phyloP scores from a whole-genome alignment of 2,113 vertebrate species.

The Elaphurus davidianus region DNA sequence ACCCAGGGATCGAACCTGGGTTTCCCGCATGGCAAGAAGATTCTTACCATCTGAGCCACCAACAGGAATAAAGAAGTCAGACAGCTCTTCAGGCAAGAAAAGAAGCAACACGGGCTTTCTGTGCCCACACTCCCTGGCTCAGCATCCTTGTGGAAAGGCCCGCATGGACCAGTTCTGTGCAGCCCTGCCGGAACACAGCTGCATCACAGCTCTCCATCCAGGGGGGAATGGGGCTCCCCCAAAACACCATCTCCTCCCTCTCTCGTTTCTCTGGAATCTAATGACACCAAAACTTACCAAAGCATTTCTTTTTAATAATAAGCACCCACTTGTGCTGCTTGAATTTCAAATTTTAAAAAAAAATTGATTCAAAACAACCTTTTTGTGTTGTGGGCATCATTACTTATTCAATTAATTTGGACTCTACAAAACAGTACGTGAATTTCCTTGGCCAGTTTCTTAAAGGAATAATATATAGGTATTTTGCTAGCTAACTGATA shows the following conservation, averaged over 20 bases:
- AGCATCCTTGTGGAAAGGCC: neutral
- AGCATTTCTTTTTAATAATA: neutral
- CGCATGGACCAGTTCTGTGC: rapidly evolving
- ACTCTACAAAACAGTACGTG: neutral
- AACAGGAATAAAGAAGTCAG: neutral
- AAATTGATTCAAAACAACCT: neutral
- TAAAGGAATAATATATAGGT: neutral
- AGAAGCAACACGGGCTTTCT: neutral
- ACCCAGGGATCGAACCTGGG: neutral
- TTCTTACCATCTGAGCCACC: neutral
- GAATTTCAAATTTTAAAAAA: neutral
- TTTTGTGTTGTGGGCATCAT: neutral
- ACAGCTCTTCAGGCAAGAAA: neutral
- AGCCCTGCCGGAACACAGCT: neutral
- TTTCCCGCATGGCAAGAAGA: neutral
- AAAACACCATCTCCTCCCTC: neutral
- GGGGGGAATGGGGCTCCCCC: rapidly evolving
- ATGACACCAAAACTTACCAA: neutral
- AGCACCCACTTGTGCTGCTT: neutral
- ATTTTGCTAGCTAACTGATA: neutral
- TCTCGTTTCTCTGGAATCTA: neutral
- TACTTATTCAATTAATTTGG: neutral
- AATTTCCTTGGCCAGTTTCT: neutral
- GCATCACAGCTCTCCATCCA: neutral
- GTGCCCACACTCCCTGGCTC: rapidly evolving